Evolutionary conservation across 1,140 invertebrate genomes (phyloP), one percentile per base, ranked within the genome.

Genomic region (Cyrtorhinus lividipennis): DNA sequence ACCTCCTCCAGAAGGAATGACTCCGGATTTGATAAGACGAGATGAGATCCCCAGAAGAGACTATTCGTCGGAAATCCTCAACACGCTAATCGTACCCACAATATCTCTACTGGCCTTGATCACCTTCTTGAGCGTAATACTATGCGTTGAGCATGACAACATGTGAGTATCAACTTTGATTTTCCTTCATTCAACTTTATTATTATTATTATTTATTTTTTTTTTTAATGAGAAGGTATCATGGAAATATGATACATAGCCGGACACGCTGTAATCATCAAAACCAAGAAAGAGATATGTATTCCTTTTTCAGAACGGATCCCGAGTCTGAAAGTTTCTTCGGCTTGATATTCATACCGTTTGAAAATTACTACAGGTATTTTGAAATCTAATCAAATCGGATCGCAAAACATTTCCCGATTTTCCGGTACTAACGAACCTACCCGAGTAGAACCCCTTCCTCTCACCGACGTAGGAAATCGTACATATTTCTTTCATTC

Each of bases 101-200:
- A 68, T 83, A 56, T 72, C 90, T 22, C 75, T 90, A 67, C 69
- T 87, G 15, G 68, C 88, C 18, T 72, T 87, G 1, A 78, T 82
- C 0, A 76, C 81, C 20, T 73, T 86, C 2, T 70, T 91, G 0
- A 85, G 86, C 2, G 80, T 83, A 15, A 80, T 87, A 1, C 74
- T 91, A 12, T 91, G 88, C 72, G 82, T 88, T 62, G 81, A 87
- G 65, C 83, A 86, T 69, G 83, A 87, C 62, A 82, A 84, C 71
- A 76, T 86, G 89, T 91, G 75, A 88, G 87, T 83, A 13, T 59
- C 30, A 38, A 38, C 30, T 38, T 38, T 15, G 30, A 15, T 38
- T 38, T 38, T 38, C 30, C n/a, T n/a, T n/a, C n/a, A n/a, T n/a
- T n/a, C n/a, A n/a, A n/a, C n/a, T n/a, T n/a, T n/a, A n/a, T n/a